Percentiles rank a stretch among this genome's conserved stretches.
phyloP scores from a whole-genome alignment of 2,888 invertebrate species.

The Tuberolachnus salignus region DNA sequence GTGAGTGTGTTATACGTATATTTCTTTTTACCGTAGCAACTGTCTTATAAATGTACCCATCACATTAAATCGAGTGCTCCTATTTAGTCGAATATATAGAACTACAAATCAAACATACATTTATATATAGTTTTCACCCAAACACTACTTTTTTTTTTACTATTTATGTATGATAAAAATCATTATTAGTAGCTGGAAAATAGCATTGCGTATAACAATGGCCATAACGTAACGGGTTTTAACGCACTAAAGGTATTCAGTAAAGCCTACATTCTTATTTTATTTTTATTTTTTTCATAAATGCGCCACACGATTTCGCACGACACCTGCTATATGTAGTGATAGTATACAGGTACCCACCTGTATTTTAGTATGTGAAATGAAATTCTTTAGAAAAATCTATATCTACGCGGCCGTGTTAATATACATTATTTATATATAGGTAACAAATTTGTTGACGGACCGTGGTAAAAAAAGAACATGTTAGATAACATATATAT shows the following conservation, averaged over 20 bases:
- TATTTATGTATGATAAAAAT: conserved; percentile 39
- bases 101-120: conserved; percentile 1
- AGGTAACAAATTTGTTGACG: neutral
- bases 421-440: neutral
- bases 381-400: conserved; percentile 39
- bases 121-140: neutral
- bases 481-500: neutral
- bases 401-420: conserved; percentile 3
- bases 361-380: conserved; percentile 18
- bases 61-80: neutral
- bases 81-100: neutral
- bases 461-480: conserved; percentile 5
- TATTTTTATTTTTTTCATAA: conserved; percentile 17
- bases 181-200: conserved; percentile 42
- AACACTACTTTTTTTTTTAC: conserved; percentile 12
- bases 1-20: neutral
- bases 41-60: conserved; percentile 6
- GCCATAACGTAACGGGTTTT: conserved; percentile 47
- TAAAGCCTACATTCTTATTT: conserved; percentile 36
- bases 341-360: neutral
- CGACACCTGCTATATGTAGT: conserved; percentile 13
- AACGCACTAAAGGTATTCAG: conserved; percentile 43
- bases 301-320: conserved; percentile 34
- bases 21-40: conserved; percentile 15
- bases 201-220: conserved; percentile 43